Percentiles rank a stretch among this genome's conserved stretches.
Conservation (phyloP, 1,140 invertebrate genomes). For the Solenopsis fugax region DNA sequence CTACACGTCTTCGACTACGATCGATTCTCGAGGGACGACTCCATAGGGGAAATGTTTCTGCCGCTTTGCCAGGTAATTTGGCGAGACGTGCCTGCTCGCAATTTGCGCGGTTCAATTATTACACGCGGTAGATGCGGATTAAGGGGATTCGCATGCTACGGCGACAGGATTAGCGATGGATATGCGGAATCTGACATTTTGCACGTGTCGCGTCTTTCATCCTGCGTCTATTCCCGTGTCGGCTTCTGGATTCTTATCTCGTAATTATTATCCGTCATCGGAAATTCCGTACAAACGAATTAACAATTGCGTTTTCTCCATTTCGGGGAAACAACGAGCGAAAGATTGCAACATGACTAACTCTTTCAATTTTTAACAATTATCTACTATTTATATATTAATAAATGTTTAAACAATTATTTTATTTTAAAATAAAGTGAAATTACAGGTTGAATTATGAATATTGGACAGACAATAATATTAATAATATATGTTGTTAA, state of each 20-base stretch:
- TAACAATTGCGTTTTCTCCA: not conserved
- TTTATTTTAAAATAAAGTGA: not conserved
- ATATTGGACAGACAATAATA: not conserved
- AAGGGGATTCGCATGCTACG: slow-evolving; percentile 33
- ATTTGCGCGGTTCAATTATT: slow-evolving; percentile 58
- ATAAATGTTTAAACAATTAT: not conserved
- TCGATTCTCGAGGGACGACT: slow-evolving; percentile 97
- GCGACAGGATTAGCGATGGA: slow-evolving; percentile 24
- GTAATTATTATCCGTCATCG: not conserved
- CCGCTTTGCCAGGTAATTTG: slow-evolving; percentile 95
- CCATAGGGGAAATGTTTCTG: slow-evolving; percentile 98
- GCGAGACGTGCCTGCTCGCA: slow-evolving; percentile 29
- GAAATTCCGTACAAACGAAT: not conserved
- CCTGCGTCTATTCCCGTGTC: not conserved
- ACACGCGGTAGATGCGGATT: slow-evolving; percentile 29
- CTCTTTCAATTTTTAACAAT: not conserved
- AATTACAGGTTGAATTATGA: not conserved
- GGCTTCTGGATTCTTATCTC: not conserved
- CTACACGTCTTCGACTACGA: slow-evolving; percentile 98
- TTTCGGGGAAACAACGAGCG: not conserved
- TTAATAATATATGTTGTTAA: not conserved
- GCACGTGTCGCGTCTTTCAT: not conserved
- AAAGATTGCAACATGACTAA: not conserved
- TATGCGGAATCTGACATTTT: slow-evolving; percentile 32
- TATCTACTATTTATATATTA: not conserved